A percentile compares a stretch with the other conserved stretches of the same genome.
These are phyloP conservation scores for Xylota sylvarum DNA, from an alignment of 2,888 invertebrate genomes.

Conservation along the genomic window DNA sequence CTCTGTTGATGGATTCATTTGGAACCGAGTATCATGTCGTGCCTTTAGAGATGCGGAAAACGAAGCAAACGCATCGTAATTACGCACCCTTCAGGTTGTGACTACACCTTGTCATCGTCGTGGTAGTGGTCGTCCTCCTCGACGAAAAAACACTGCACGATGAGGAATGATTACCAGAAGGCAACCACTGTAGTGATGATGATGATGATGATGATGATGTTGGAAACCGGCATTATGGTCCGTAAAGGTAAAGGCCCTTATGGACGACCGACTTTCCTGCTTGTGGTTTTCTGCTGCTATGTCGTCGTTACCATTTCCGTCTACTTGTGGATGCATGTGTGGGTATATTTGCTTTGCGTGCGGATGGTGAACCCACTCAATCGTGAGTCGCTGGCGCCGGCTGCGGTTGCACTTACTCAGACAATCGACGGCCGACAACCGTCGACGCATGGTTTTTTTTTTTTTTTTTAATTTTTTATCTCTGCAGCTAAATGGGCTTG, in stretches of 20 bases:
- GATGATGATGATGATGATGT: conserved; percentile 29
- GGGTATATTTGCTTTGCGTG: conserved; percentile 24
- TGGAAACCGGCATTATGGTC: conserved; percentile 40
- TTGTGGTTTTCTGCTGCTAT: conserved; percentile 14
- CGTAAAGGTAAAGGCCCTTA: conserved; percentile 44
- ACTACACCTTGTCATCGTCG: conserved; percentile 23
- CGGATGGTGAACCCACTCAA: conserved; percentile 69
- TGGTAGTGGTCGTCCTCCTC: conserved; percentile 30
- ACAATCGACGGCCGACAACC: conserved; percentile 52
- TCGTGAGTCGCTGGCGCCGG: conserved; percentile 70
- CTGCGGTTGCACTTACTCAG: conserved; percentile 56
- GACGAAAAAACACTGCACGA: conserved; percentile 18
- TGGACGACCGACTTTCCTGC: conserved; percentile 45
- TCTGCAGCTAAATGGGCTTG: conserved; percentile 33
- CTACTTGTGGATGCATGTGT: conserved; percentile 9
- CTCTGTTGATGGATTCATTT: conserved; percentile 68
- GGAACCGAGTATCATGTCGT: conserved; percentile 33
- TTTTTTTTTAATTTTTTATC: conserved; percentile 25
- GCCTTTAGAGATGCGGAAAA: conserved; percentile 20
- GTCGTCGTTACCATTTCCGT: not conserved
- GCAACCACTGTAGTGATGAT: conserved; percentile 40
- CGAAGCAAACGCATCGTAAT: conserved; percentile 41
- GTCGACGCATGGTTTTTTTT: conserved; percentile 40
- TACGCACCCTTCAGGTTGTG: conserved; percentile 54
- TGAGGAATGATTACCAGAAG: conserved; percentile 33